Evolutionary conservation across 2,797 vertebrate genomes (phyloP).

Genomic region (Rallus crepitans): DNA sequence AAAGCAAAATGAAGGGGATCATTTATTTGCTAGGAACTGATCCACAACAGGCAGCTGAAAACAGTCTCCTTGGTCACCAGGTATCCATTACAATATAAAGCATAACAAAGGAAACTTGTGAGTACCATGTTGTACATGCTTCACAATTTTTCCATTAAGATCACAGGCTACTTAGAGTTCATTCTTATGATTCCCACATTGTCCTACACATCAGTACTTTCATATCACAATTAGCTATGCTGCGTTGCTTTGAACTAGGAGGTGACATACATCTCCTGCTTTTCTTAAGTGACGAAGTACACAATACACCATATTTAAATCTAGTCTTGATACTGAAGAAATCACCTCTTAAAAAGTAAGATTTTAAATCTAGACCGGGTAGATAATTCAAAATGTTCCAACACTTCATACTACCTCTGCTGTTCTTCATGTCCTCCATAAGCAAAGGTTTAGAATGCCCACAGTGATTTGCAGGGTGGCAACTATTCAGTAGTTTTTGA

Average conservation of each 20-base stretch:
- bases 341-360: neutral
- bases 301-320: neutral
- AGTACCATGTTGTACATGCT: neutral
- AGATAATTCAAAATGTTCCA: neutral
- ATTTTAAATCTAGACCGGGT: neutral
- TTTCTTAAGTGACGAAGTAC: neutral
- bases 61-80: neutral
- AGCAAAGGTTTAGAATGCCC: neutral
- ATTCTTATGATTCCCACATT: neutral
- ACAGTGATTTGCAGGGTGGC: neutral
- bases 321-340: neutral
- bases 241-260: neutral
- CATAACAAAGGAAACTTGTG: neutral
- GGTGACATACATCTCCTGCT: neutral
- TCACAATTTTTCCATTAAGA: neutral
- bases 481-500: neutral
- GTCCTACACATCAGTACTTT: neutral
- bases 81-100: neutral
- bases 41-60: neutral
- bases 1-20: neutral
- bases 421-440: neutral
- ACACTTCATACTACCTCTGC: neutral
- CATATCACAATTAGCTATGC: neutral
- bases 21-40: neutral
- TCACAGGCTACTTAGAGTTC: neutral